Evolutionary conservation across 2,113 vertebrate genomes (phyloP).

Genomic region (Salvelinus alpinus): DNA sequence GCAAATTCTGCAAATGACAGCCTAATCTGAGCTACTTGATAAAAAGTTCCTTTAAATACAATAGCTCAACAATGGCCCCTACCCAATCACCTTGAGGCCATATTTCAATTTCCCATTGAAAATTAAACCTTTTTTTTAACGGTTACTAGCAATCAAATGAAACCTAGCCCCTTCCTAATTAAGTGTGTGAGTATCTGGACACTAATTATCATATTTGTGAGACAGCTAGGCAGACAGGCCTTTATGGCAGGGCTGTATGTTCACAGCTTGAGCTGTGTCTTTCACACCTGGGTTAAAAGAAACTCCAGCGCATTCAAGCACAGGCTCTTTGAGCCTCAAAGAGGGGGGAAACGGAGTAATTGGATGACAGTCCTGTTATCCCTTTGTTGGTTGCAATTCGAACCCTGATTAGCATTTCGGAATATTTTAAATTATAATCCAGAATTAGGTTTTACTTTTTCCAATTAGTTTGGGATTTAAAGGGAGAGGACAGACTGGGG

Average conservation of each 20-base stretch:
- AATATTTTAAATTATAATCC: constrained; percentile 79
- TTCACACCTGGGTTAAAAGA: constrained; percentile 22
- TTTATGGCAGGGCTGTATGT: background rate
- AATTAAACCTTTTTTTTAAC: constrained; percentile 42
- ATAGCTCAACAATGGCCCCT: constrained; percentile 64
- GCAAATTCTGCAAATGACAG: constrained; percentile 7
- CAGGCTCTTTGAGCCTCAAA: constrained; percentile 14
- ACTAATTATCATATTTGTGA: constrained; percentile 78
- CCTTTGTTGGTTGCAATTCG: constrained; percentile 76
- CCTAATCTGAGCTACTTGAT: constrained; percentile 18
- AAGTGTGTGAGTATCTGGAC: constrained; percentile 75
- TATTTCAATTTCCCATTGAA: constrained; percentile 66
- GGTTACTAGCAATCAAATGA: constrained; percentile 59
- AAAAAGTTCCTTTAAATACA: constrained; percentile 67
- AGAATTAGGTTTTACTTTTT: constrained; percentile 59
- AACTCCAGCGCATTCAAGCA: background rate
- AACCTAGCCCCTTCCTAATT: constrained; percentile 70
- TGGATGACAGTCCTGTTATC: constrained; percentile 76
- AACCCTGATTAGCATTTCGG: constrained; percentile 75
- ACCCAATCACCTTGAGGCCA: constrained; percentile 68
- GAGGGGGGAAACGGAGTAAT: constrained; percentile 62
- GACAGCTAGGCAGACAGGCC: constrained; percentile 52
- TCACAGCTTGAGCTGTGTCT: constrained; percentile 21
- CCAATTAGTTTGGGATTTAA: constrained; percentile 32
- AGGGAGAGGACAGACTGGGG: constrained; percentile 6